Percentiles rank a stretch among this genome's conserved stretches.
These are phyloP conservation scores for Agrotis segetum DNA, from an alignment of 2,888 invertebrate genomes.

Conservation along the genomic window DNA sequence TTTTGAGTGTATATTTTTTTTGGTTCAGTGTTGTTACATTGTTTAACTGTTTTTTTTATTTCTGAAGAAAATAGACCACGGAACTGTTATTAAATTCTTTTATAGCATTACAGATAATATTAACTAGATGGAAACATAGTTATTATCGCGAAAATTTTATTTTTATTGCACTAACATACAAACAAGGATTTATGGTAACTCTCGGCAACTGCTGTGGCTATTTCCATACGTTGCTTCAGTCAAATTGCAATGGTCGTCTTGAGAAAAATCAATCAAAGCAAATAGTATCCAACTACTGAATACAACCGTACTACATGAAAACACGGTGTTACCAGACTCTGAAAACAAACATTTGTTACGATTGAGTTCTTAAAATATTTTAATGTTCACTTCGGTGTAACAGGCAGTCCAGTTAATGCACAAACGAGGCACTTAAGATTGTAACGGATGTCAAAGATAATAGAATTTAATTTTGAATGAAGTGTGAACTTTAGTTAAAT, in stretches of 20 bases:
- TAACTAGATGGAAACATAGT: too few species aligned
- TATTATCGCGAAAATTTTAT: background rate
- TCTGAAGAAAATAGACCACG: too few species aligned
- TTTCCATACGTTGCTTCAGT: background rate
- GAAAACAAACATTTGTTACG: background rate
- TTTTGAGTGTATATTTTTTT: too few species aligned
- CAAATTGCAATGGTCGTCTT: background rate
- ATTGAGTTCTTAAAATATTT: background rate
- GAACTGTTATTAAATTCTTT: too few species aligned
- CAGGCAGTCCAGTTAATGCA: conserved; percentile 69
- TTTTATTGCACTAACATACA: background rate
- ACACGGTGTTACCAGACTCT: background rate
- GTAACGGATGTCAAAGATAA: conserved; percentile 79
- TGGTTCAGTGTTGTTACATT: too few species aligned
- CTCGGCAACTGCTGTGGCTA: background rate
- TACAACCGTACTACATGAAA: background rate
- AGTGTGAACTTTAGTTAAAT: conserved; percentile 66
- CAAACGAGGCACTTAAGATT: conserved; percentile 78
- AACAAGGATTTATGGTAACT: background rate
- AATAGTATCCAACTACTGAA: background rate
- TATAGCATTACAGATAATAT: too few species aligned
- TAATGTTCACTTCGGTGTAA: conserved; percentile 71
- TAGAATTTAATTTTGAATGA: conserved; percentile 75
- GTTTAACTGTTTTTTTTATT: too few species aligned
- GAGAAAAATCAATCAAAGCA: background rate